A percentile compares a stretch with the other conserved stretches of the same genome.
Conservation (phyloP, 2,888 invertebrate genomes). For the Pollenia griseotomentosa region DNA sequence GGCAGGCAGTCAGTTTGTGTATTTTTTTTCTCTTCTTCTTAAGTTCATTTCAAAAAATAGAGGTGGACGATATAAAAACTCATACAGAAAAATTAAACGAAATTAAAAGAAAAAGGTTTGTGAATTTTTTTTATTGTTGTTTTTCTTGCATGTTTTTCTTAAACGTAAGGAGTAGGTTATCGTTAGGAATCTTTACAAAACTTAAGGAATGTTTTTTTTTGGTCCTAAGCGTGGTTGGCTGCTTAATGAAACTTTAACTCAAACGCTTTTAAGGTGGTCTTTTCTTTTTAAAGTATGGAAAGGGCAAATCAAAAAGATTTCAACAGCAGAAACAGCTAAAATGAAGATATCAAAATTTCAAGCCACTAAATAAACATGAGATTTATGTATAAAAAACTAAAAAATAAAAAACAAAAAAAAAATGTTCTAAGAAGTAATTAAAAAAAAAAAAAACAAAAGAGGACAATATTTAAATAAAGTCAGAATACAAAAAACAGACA, state of each 20-base stretch:
- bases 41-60: slow-evolving; percentile 43
- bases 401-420: no score
- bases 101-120: slow-evolving; percentile 4
- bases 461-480: no score
- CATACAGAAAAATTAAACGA: neutral
- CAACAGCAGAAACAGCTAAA: slow-evolving; percentile 13
- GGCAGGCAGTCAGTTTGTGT: slow-evolving; percentile 40
- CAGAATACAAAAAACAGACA: no score
- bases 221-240: slow-evolving; percentile 1
- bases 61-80: slow-evolving; percentile 39
- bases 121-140: slow-evolving; percentile 21
- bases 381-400: neutral
- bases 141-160: slow-evolving; percentile 31
- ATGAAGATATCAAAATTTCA: slow-evolving; percentile 68
- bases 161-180: slow-evolving; percentile 65
- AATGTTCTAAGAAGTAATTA: no score
- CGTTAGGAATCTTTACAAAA: slow-evolving; percentile 65
- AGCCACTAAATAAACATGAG: slow-evolving; percentile 47
- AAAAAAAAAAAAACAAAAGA: no score
- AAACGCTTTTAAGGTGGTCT: slow-evolving; percentile 65
- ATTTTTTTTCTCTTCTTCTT: neutral
- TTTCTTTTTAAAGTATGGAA: neutral
- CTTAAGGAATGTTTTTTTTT: slow-evolving; percentile 56
- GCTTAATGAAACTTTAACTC: slow-evolving; percentile 62
- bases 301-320: neutral